A percentile compares a stretch with the other conserved stretches of the same genome.
Conservation (phyloP, 2,888 invertebrate species). For the Leucania comma region DNA sequence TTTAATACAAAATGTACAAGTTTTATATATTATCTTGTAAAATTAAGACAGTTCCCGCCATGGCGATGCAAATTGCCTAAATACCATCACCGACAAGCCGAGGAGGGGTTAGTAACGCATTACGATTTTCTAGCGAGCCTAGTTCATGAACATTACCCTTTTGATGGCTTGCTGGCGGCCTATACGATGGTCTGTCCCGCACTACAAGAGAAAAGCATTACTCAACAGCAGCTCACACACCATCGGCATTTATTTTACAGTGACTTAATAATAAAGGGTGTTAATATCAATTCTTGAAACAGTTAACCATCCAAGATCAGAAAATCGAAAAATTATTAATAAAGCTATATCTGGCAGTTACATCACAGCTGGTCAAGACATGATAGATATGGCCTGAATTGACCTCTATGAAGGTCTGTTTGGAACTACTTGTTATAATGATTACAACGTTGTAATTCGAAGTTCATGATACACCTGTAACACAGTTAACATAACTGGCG, state of each 20-base stretch:
- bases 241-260: conserved; percentile 67
- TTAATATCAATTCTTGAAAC: conserved; percentile 54
- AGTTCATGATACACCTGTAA: conserved; percentile 31
- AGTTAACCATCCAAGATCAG: conserved; percentile 62
- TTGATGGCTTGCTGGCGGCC: conserved; percentile 86
- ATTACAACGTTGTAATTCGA: conserved; percentile 22
- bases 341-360: conserved; percentile 59
- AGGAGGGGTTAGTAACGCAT: conserved; percentile 82
- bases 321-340: conserved; percentile 64
- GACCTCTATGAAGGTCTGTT: conserved; percentile 12
- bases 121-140: conserved; percentile 79
- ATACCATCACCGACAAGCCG: conserved; percentile 84
- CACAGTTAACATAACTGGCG: conserved; percentile 23
- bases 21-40: conserved; percentile 48
- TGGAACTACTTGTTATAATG: conserved; percentile 19
- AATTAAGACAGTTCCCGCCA: conserved; percentile 82
- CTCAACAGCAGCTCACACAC: conserved; percentile 86
- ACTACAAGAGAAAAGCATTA: conserved; percentile 88
- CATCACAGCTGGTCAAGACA: conserved; percentile 58
- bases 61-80: conserved; percentile 81
- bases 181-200: conserved; percentile 83
- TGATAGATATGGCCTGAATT: conserved; percentile 47
- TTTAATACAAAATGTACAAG: conserved; percentile 50
- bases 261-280: conserved; percentile 61
- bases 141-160: conserved; percentile 87